These are phyloP conservation scores for Gallinago undulata DNA, from an alignment of 2,113 vertebrate species.

Conservation along the genomic window DNA sequence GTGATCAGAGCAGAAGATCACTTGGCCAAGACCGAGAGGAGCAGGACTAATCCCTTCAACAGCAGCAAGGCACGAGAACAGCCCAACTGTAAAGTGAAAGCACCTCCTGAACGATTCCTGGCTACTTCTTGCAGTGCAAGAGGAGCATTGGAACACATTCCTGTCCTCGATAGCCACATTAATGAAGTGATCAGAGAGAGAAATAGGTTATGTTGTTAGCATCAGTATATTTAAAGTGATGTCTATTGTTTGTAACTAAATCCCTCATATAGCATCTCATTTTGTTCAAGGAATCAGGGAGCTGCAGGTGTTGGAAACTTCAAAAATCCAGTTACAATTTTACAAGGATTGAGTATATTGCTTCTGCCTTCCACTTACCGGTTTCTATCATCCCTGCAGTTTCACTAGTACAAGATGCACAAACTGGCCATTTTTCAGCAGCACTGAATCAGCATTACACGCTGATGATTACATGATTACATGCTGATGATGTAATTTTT, in stretches of 20 bases:
- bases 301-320: neutral
- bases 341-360: neutral
- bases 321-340: constrained; percentile 6
- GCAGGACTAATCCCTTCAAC: neutral
- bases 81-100: neutral
- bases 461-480: no score
- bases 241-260: neutral
- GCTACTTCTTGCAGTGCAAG: neutral
- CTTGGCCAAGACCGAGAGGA: neutral
- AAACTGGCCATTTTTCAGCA: neutral
- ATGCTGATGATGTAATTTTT: no score
- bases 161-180: neutral
- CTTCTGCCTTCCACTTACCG: neutral
- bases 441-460: neutral
- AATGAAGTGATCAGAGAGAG: neutral
- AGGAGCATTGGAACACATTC: neutral
- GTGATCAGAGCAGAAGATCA: neutral
- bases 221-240: neutral
- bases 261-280: neutral
- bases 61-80: neutral
- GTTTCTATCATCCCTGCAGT: neutral
- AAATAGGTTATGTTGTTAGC: neutral
- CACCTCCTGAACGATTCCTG: neutral
- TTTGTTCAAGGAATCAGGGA: neutral
- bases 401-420: neutral